Base-by-base conservation (phyloP, 1,140 invertebrate genomes). In the Eumeta japonica region DNA sequence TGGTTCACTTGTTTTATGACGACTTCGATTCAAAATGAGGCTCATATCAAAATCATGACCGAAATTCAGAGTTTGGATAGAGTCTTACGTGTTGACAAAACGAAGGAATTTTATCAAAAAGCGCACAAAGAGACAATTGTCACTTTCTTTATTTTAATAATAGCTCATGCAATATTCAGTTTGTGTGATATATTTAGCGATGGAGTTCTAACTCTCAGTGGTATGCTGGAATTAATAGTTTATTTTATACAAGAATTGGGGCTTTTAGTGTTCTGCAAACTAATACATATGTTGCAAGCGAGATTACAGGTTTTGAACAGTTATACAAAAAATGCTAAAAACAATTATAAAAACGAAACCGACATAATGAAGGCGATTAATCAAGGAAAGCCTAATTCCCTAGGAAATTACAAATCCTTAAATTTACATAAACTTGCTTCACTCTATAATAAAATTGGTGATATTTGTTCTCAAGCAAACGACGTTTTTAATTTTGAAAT, bases 401-500 rank as follows among this genome's bases (percentile, higher is more conserved):
- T 46, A 44, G 15, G 49, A 56, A 41, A 55, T 51, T n/a, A 34
- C 54, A 58, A 37, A 56, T 68, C 43, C 66, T 14, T 47, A 54
- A 2, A 34, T 33, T n/a, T n/a, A n/a, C n/a, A n/a, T n/a, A n/a
- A n/a, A n/a, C n/a, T n/a, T n/a, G n/a, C n/a, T n/a, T n/a, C n/a
- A 2, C 48, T 43, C 1, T 68, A 62, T 15, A 41, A 53, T 16
- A 34, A 39, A 1, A 53, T 68, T 9, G 59, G 62, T 1, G 53
- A 55, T 18, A 47, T 47, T 15, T 55, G 52, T 28, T 18, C 5
- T 11, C 35, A 56, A 7, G 47, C 61, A 12, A 65, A 65, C 24
- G 38, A 50, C 15, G 28, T 59, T 9, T 68, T 56, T 14, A 58
- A 66, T 28, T 58, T 59, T 28, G 51, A 58, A 41, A 58, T 66